Evolutionary conservation across 2,113 vertebrate species (phyloP), one percentile per base, ranked within the genome.

Genomic region (Gymnocephalus cernua): DNA sequence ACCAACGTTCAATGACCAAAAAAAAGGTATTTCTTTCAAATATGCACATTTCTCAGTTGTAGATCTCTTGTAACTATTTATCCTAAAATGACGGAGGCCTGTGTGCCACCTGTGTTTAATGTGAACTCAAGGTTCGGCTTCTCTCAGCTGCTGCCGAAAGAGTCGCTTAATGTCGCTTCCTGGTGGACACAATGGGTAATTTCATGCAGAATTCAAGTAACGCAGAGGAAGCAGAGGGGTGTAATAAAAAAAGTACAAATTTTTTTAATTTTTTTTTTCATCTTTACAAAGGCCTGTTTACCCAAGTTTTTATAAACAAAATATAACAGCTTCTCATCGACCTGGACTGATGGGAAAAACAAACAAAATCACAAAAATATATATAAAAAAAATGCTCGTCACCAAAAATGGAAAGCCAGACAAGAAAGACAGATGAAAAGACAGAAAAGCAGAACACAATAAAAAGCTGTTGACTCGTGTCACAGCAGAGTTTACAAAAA

Each of bases 171-270:
- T 48, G 50, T 78, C 77, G 35, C 86, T 85, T 45, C 72, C 91
- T 88, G 58, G 62, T 90, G 92, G 80, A 70, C 1, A 0, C 44
- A 83, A 35, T 38, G 72, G 82, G 82, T 51, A 9, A 3, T 4
- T 12, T 0, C 0, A 19, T 0, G 6, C 1, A 16, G 6, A 45
- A 29, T 3, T 21, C 4, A 71, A 66, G 11, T 1, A 35, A 51
- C 66, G 5, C 12, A 6, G 19, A 73, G 44, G 27, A 78, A n/a
- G 54, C 79, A 76, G 8, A 61, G 27, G 21, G 35, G 57, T 86
- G 81, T 91, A 86, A 91, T 97, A 97, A 96, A 97, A 97, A 98
- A 97, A 96, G 97, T 98, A 98, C 97, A 98, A 98, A 98, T 95
- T 97, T 41, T 41, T 41, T n/a, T n/a, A n/a, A 41, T 41, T 97